These are phyloP conservation scores for Aphodius granarius DNA, from an alignment of 2,888 invertebrate genomes.

Conservation along the genomic window DNA sequence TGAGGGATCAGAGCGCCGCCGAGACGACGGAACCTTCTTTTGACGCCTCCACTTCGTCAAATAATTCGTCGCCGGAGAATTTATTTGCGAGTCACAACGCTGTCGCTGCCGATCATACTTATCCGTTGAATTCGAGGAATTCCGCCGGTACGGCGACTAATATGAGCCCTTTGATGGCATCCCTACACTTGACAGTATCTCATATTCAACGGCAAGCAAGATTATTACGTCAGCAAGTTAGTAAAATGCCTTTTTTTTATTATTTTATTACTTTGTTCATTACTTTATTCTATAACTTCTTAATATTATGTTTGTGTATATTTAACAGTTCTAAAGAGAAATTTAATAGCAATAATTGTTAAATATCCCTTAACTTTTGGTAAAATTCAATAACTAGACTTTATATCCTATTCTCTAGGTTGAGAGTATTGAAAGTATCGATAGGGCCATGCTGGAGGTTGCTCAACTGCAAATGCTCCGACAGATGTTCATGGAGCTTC, in stretches of 20 bases:
- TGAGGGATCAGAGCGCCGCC: conserved; percentile 37
- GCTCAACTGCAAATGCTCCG: conserved; percentile 62
- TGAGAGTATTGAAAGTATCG: conserved; percentile 49
- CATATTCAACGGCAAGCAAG: conserved; percentile 51
- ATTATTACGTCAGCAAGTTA: conserved; percentile 45
- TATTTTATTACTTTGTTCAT: too few species aligned
- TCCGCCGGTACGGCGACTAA: conserved; percentile 32
- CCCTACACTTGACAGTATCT: conserved; percentile 49
- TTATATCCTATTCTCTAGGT: background rate
- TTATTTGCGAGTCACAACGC: conserved; percentile 33
- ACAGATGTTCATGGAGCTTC: conserved; percentile 66
- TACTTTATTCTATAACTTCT: too few species aligned
- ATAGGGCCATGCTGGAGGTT: conserved; percentile 51
- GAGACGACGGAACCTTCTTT: background rate
- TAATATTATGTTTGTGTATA: too few species aligned
- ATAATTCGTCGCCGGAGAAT: conserved; percentile 12
- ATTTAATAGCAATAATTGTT: too few species aligned
- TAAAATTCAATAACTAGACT: too few species aligned
- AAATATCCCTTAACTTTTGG: too few species aligned
- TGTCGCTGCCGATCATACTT: conserved; percentile 49
- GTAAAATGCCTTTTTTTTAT: too few species aligned
- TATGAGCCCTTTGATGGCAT: conserved; percentile 48
- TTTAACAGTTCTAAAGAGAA: too few species aligned
- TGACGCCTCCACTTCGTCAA: conserved; percentile 7
- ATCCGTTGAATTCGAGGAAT: conserved; percentile 36